phyloP scores from a whole-genome alignment of 2,113 vertebrate species.

The Amia ocellicauda region DNA sequence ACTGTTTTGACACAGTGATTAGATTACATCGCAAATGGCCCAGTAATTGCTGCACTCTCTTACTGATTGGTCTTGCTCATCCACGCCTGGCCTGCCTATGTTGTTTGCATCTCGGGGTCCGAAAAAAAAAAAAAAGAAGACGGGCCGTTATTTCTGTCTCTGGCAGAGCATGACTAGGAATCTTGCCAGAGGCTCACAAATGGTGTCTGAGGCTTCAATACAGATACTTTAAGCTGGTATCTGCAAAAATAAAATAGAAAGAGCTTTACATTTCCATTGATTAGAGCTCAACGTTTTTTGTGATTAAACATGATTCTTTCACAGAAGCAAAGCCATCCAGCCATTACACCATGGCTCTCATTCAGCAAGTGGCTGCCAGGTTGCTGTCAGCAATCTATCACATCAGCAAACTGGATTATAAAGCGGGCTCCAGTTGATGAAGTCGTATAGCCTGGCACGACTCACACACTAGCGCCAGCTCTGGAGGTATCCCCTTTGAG shows the following conservation, averaged over 20 bases:
- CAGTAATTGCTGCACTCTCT: constrained; percentile 6
- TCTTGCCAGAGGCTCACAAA: constrained; percentile 45
- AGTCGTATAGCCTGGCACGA: not conserved
- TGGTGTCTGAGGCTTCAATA: constrained; percentile 42
- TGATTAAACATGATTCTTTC: constrained; percentile 38
- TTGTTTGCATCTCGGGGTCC: constrained; percentile 25
- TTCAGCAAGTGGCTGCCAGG: constrained; percentile 11
- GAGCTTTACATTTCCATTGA: constrained; percentile 57
- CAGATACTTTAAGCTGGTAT: constrained; percentile 50
- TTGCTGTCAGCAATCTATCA: constrained; percentile 42
- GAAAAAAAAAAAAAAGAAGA: constrained; percentile 40
- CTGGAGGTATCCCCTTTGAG: not conserved
- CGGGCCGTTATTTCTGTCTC: constrained; percentile 28
- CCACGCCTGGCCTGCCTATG: constrained; percentile 21
- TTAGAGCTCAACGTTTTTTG: constrained; percentile 46
- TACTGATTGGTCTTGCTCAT: constrained; percentile 5
- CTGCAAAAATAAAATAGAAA: constrained; percentile 49
- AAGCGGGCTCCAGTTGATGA: not conserved
- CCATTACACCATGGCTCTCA: constrained; percentile 24
- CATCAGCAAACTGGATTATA: constrained; percentile 21
- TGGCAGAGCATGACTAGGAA: constrained; percentile 41
- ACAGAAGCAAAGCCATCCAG: constrained; percentile 15
- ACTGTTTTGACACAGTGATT: constrained; percentile 31
- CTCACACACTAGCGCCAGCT: no score
- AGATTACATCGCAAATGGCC: constrained; percentile 21